Conservation (phyloP, 2,797 vertebrate genomes). For the Anabas testudineus region DNA sequence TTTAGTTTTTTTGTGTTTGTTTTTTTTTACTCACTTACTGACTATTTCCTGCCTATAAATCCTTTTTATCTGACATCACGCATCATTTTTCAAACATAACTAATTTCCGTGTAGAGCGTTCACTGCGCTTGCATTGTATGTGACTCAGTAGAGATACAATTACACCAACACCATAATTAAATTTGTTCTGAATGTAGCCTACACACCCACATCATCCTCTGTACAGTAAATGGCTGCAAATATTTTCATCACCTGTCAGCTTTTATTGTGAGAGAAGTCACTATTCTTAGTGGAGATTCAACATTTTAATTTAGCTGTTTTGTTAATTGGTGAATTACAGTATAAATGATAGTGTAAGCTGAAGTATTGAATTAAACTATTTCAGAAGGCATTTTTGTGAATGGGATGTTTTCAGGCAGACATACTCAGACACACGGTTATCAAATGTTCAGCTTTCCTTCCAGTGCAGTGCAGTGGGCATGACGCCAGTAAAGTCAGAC, state of each 20-base stretch:
- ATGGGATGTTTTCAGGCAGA: neutral
- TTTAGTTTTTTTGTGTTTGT: constrained; percentile 30
- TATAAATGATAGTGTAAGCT: no score
- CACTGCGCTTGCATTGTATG: constrained; percentile 36
- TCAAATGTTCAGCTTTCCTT: constrained; percentile 19
- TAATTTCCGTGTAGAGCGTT: constrained; percentile 36
- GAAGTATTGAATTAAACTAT: constrained; percentile 35
- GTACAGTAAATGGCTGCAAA: constrained; percentile 46
- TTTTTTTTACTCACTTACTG: constrained; percentile 35
- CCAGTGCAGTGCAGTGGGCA: constrained; percentile 46
- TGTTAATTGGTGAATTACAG: no score
- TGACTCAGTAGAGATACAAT: constrained; percentile 64
- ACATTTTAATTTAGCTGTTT: neutral
- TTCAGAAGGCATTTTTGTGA: constrained; percentile 58
- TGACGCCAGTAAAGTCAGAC: constrained; percentile 64
- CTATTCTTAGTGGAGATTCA: constrained; percentile 12
- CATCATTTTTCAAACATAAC: constrained; percentile 38
- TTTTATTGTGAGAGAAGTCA: constrained; percentile 36
- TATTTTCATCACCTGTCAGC: constrained; percentile 48
- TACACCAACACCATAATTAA: constrained; percentile 73
- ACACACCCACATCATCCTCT: constrained; percentile 56
- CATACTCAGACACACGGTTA: neutral
- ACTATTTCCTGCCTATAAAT: constrained; percentile 66
- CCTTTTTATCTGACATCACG: constrained; percentile 58
- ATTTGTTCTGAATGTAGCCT: constrained; percentile 36